These are phyloP conservation scores for Formica selysi DNA, from an alignment of 1,140 invertebrate species.

Conservation along the genomic window DNA sequence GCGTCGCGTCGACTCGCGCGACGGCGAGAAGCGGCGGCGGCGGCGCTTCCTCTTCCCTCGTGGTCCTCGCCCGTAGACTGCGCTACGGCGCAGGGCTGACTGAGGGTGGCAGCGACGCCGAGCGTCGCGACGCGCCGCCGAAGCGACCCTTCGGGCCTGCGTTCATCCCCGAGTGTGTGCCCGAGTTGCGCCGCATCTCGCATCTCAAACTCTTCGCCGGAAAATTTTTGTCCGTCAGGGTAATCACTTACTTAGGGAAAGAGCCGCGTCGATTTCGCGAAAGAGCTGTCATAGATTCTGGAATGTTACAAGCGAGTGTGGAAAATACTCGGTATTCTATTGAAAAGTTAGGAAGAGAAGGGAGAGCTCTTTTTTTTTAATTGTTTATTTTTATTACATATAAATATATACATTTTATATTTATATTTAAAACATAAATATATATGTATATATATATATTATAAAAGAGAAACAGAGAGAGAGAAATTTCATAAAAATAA, in stretches of 20 bases:
- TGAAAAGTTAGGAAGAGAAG: too few relatives aligned
- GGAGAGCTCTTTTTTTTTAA: background rate
- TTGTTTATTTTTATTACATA: background rate
- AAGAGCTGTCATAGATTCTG: background rate
- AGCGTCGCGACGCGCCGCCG: constrained; percentile 28
- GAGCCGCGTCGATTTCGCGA: background rate
- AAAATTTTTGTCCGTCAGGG: background rate
- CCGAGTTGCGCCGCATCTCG: constrained; percentile 31
- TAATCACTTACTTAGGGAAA: background rate
- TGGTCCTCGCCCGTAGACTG: constrained; percentile 63
- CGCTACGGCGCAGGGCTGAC: constrained; percentile 71
- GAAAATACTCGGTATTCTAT: background rate
- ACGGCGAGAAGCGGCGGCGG: constrained; percentile 63
- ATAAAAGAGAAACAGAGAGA: too few relatives aligned
- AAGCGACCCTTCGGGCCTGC: constrained; percentile 36
- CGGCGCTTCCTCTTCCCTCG: constrained; percentile 70
- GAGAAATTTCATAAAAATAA: too few relatives aligned
- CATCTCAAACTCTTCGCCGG: background rate
- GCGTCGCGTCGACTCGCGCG: constrained; percentile 68
- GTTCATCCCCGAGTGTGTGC: constrained; percentile 40
- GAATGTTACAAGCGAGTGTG: background rate
- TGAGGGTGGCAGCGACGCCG: constrained; percentile 49
- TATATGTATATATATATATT: too few relatives aligned
- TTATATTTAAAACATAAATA: too few relatives aligned
- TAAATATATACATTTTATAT: too few relatives aligned